A percentile compares a stretch with the other conserved stretches of the same genome.
Evolutionary conservation across 2,113 vertebrate species (phyloP).

Genomic region (Cephalopterus ornatus): DNA sequence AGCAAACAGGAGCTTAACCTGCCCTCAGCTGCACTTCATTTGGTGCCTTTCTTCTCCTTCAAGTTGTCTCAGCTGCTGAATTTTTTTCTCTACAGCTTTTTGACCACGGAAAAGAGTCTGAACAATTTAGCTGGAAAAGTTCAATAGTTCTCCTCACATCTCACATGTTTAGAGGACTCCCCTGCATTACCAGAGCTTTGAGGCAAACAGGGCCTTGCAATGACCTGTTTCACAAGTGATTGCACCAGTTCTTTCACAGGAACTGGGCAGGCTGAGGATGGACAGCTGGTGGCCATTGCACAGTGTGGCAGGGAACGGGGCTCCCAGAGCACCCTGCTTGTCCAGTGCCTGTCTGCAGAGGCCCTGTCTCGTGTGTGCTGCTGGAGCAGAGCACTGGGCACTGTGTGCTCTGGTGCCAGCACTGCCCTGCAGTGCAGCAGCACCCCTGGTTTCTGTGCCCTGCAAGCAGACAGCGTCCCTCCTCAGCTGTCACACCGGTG

Average conservation of each 20-base stretch:
- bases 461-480: not conserved
- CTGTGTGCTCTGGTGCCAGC: not conserved
- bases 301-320: not conserved
- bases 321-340: not conserved
- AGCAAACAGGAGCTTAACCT: not conserved
- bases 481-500: not conserved
- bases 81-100: not conserved
- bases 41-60: not conserved
- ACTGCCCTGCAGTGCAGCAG: not conserved
- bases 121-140: not conserved
- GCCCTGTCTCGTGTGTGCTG: accelerated
- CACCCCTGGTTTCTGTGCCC: not conserved
- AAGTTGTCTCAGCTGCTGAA: not conserved
- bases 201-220: not conserved
- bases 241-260: not conserved
- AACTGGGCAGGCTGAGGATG: not conserved
- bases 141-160: not conserved
- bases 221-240: not conserved
- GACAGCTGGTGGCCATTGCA: not conserved
- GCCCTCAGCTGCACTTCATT: not conserved
- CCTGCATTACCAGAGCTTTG: not conserved
- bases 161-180: not conserved
- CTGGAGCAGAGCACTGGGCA: not conserved
- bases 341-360: not conserved
- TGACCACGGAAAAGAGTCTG: not conserved